These are phyloP conservation scores for Melanogrammus aeglefinus DNA, from an alignment of 2,797 vertebrate species.

Conservation along the genomic window DNA sequence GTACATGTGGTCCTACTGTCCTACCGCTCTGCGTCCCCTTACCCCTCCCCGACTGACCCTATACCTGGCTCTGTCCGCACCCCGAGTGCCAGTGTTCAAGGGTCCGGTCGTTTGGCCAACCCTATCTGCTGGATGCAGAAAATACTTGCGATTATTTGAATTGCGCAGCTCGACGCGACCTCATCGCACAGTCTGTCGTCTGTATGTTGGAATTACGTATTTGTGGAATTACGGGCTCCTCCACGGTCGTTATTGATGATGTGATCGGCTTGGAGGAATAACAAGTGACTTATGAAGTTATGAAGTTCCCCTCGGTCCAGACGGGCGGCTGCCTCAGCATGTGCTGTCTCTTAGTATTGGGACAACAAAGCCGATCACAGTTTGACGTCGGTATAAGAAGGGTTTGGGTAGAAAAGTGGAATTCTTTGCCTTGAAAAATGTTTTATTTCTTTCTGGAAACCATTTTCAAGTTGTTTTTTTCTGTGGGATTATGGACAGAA, in stretches of 20 bases:
- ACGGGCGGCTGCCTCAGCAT: background rate
- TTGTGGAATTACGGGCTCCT: conserved; percentile 15
- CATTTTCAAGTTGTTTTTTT: conserved; percentile 11
- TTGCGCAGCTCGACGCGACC: conserved; percentile 28
- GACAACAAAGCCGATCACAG: conserved; percentile 17
- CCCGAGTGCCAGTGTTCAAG: conserved; percentile 11
- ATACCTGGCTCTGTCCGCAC: conserved; percentile 16
- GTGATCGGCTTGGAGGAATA: conserved; percentile 22
- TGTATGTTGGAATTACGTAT: conserved; percentile 8
- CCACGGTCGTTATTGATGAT: conserved; percentile 15
- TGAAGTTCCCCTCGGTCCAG: background rate
- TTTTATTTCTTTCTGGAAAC: conserved; percentile 17
- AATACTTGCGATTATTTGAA: conserved; percentile 14
- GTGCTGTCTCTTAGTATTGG: background rate
- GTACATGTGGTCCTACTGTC: background rate
- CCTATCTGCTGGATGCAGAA: conserved; percentile 22
- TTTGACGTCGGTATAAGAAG: conserved; percentile 15
- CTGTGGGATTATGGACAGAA: conserved; percentile 4
- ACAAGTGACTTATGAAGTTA: background rate
- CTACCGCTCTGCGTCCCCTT: background rate
- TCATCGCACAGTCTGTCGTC: conserved; percentile 14
- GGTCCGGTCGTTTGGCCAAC: conserved; percentile 30
- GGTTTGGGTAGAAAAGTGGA: background rate
- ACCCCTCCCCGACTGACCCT: background rate
- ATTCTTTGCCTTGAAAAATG: background rate